These are phyloP conservation scores for Agrotis clavis DNA, from an alignment of 2,888 invertebrate genomes.

Conservation along the genomic window DNA sequence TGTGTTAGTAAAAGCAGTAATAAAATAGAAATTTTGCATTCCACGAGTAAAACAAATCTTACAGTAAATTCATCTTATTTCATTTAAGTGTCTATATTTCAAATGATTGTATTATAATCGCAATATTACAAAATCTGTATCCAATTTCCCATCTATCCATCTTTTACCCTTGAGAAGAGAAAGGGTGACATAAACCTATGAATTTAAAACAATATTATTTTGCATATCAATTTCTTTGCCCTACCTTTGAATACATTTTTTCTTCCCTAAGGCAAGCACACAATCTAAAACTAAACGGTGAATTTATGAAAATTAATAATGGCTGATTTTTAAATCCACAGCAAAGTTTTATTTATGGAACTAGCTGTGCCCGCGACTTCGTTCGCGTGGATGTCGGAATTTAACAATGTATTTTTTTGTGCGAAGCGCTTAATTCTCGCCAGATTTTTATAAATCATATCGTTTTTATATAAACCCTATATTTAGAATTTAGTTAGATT, in stretches of 20 bases:
- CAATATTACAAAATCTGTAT: neutral
- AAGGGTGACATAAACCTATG: slow-evolving; percentile 23
- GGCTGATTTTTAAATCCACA: neutral
- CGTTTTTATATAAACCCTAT: too few relatives aligned
- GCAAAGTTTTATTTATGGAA: neutral
- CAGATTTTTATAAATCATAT: too few relatives aligned
- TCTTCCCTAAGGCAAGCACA: neutral
- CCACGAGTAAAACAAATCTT: neutral
- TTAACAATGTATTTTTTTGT: too few relatives aligned
- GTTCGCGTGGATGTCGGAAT: too few relatives aligned
- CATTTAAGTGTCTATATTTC: too few relatives aligned
- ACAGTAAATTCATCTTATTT: neutral
- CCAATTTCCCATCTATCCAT: neutral
- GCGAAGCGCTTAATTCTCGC: too few relatives aligned
- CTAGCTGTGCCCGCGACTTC: too few relatives aligned
- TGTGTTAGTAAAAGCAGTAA: too few relatives aligned
- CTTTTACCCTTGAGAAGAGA: neutral
- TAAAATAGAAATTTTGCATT: too few relatives aligned
- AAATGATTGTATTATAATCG: slow-evolving; percentile 9
- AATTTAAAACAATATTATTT: slow-evolving; percentile 34
- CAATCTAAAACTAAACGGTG: slow-evolving; percentile 1
- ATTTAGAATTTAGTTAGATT: too few relatives aligned
- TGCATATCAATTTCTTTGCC: neutral
- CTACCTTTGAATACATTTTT: neutral
- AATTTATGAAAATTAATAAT: neutral